Percentiles rank a stretch among this genome's conserved stretches.
Evolutionary conservation across 2,113 vertebrate species (phyloP).

Genomic region (Tachysurus vachellii): DNA sequence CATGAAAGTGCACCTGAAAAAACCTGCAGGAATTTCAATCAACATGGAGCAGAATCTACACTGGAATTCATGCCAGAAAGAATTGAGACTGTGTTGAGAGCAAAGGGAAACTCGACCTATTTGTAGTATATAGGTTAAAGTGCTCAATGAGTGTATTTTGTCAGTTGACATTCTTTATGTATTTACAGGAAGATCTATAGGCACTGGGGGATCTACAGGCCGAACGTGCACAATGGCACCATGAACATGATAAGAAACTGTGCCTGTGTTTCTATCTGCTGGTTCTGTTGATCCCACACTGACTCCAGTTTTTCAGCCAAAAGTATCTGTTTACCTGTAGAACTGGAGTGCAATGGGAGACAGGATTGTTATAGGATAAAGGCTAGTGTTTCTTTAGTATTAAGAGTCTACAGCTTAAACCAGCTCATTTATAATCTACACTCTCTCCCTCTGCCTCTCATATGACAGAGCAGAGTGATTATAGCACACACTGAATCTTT

Average conservation of each 20-base stretch:
- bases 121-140: not conserved
- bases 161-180: not conserved
- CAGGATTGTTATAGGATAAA: not conserved
- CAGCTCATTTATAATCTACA: not conserved
- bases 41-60: not conserved
- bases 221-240: not conserved
- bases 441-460: not conserved
- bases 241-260: not conserved
- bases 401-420: not conserved
- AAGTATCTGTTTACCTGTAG: not conserved
- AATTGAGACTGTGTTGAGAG: not conserved
- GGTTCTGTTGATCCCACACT: not conserved
- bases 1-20: not conserved
- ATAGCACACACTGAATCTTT: conserved; percentile 1
- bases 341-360: not conserved
- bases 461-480: not conserved
- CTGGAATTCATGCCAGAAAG: not conserved
- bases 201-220: not conserved
- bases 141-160: not conserved
- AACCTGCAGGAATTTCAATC: not conserved
- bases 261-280: not conserved
- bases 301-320: not conserved
- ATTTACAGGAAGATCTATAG: not conserved
- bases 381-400: not conserved
- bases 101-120: not conserved